These are phyloP conservation scores for Zosterops borbonicus DNA, from an alignment of 2,113 vertebrate species.

Conservation along the genomic window DNA sequence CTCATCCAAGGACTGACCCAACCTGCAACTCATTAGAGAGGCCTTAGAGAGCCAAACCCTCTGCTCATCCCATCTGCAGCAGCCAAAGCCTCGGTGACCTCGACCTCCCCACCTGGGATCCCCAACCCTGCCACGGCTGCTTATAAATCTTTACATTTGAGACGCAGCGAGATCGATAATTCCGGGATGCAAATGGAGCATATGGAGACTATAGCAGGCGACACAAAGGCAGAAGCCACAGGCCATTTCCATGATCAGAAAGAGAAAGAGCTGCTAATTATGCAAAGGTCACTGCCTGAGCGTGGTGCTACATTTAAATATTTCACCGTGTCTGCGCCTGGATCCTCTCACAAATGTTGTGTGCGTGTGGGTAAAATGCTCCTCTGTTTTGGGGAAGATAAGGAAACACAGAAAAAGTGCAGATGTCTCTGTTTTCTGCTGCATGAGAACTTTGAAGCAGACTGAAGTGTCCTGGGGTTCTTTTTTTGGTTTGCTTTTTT, in stretches of 20 bases:
- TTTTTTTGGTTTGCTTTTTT: not conserved
- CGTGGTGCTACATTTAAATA: not conserved
- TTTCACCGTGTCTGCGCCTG: not conserved
- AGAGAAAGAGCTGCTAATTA: conserved; percentile 32
- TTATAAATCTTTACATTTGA: conserved; percentile 19
- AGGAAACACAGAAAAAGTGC: not conserved
- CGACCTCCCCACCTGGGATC: conserved; percentile 40
- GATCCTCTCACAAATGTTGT: not conserved
- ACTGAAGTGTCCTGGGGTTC: not conserved
- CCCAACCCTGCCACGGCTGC: not conserved
- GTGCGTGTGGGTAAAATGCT: not conserved
- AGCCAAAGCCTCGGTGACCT: not conserved
- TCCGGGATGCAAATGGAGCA: conserved; percentile 19
- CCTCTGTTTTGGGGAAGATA: not conserved
- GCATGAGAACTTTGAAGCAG: not conserved
- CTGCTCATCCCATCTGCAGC: conserved; percentile 43
- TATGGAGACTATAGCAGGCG: not conserved
- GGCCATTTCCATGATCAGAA: not conserved
- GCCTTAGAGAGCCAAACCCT: not conserved
- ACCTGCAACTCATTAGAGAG: conserved; percentile 29
- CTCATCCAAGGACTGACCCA: not conserved
- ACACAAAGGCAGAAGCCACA: conserved; percentile 9
- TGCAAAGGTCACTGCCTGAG: conserved; percentile 35
- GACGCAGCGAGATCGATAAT: not conserved
- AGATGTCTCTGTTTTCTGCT: not conserved